Conservation (phyloP, 2,797 vertebrate species). For the Spinus olivaceus region DNA sequence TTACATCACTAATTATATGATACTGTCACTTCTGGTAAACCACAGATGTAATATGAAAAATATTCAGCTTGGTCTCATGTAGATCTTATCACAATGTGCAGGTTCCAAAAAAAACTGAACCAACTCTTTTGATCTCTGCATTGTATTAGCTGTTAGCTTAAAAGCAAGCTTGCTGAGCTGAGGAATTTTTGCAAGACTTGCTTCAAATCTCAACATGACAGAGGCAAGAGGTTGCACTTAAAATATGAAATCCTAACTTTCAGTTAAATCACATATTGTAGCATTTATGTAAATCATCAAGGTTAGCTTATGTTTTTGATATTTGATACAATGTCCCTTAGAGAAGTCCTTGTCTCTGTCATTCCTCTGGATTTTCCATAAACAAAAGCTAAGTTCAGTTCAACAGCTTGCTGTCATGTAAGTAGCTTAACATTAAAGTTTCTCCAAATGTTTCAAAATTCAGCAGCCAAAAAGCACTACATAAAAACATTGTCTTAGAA, state of each 20-base stretch:
- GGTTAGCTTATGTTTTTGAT: conserved; percentile 44
- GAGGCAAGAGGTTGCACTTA: conserved; percentile 41
- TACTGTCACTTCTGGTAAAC: conserved; percentile 60
- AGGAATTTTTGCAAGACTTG: conserved; percentile 50
- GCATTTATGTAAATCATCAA: conserved; percentile 54
- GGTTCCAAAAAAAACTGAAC: conserved; percentile 53
- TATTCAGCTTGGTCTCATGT: conserved; percentile 52
- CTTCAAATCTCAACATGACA: conserved; percentile 54
- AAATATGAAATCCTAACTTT: conserved; percentile 50
- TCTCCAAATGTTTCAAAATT: not conserved
- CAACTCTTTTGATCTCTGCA: conserved; percentile 57
- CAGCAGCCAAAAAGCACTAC: not conserved
- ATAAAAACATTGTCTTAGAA: not conserved
- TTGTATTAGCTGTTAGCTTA: conserved; percentile 54
- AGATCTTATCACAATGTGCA: conserved; percentile 54
- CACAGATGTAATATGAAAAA: conserved; percentile 60
- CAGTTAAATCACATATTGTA: conserved; percentile 48
- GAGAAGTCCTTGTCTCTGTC: conserved; percentile 21
- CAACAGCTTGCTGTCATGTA: not conserved
- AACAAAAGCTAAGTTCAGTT: conserved; percentile 40
- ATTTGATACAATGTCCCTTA: conserved; percentile 1
- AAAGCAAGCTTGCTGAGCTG: conserved; percentile 43
- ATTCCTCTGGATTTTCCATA: not conserved
- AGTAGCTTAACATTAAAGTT: not conserved
- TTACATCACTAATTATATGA: conserved; percentile 64